Conservation (phyloP, 1,140 invertebrate genomes). For the Orchestia grillus region DNA sequence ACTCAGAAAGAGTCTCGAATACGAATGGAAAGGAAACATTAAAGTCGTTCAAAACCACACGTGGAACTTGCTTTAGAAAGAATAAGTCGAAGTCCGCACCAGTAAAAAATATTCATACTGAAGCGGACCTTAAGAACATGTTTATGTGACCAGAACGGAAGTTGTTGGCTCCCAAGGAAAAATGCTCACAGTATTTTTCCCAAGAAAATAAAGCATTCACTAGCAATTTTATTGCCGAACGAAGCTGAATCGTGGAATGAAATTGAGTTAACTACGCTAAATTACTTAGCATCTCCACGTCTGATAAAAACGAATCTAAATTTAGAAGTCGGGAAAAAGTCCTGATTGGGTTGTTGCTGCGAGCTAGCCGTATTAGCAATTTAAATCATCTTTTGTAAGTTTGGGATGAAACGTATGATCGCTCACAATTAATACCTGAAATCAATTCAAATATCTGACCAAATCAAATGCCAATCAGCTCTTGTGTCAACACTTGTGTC, state of each 20-base stretch:
- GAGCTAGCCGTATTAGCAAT: no score
- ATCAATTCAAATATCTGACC: no score
- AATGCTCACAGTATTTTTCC: not conserved
- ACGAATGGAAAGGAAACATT: slow-evolving; percentile 29
- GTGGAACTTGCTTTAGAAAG: not conserved
- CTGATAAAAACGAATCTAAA: not conserved
- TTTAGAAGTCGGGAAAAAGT: no score
- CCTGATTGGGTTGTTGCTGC: no score
- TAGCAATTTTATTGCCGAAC: not conserved
- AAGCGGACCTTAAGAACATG: not conserved
- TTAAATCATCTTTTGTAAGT: no score
- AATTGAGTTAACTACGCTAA: not conserved
- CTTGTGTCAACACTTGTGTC: no score
- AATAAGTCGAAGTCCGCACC: not conserved
- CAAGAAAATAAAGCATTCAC: not conserved
- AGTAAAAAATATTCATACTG: slow-evolving; percentile 1
- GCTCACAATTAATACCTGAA: no score
- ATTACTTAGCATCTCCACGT: not conserved
- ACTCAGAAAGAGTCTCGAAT: slow-evolving; percentile 5
- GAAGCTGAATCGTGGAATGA: not conserved
- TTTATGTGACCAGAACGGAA: not conserved
- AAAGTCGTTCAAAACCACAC: slow-evolving; percentile 38
- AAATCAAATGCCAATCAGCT: no score
- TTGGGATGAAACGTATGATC: no score
- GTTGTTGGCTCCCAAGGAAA: not conserved